Evolutionary conservation across 2,888 invertebrate genomes (phyloP).

Genomic region (Melanostoma mellinum): DNA sequence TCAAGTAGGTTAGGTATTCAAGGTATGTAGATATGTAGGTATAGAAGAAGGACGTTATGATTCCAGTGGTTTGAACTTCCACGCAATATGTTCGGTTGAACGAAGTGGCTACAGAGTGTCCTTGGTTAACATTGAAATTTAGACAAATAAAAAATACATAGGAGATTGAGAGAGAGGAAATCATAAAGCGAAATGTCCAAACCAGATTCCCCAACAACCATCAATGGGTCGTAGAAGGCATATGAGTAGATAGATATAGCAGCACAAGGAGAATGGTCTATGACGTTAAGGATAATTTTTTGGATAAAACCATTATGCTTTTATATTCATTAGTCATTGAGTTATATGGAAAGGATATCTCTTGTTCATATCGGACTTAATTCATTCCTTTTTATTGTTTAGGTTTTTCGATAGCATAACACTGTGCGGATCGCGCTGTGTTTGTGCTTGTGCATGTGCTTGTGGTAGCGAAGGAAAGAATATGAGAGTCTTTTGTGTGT

Average conservation of each 20-base stretch:
- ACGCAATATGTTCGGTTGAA: constrained; percentile 46
- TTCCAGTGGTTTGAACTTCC: constrained; percentile 52
- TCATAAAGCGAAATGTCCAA: constrained; percentile 26
- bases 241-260: background rate
- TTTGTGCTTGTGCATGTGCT: constrained; percentile 7
- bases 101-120: constrained; percentile 38
- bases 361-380: constrained; percentile 52
- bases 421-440: no score
- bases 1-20: background rate
- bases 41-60: constrained; percentile 20
- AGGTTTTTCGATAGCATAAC: constrained; percentile 31
- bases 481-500: constrained; percentile 13
- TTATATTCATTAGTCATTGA: constrained; percentile 67
- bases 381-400: constrained; percentile 58
- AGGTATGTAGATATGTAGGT: no score
- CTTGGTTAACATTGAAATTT: constrained; percentile 66
- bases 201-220: constrained; percentile 37
- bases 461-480: background rate
- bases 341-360: constrained; percentile 50
- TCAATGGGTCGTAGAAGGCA: constrained; percentile 11
- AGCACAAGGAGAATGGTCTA: constrained; percentile 28
- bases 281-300: constrained; percentile 67
- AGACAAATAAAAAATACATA: constrained; percentile 23
- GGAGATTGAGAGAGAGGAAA: background rate
- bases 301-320: constrained; percentile 62